These are phyloP conservation scores for Helobdella robusta DNA, from an alignment of 2,888 invertebrate genomes.

Conservation along the genomic window DNA sequence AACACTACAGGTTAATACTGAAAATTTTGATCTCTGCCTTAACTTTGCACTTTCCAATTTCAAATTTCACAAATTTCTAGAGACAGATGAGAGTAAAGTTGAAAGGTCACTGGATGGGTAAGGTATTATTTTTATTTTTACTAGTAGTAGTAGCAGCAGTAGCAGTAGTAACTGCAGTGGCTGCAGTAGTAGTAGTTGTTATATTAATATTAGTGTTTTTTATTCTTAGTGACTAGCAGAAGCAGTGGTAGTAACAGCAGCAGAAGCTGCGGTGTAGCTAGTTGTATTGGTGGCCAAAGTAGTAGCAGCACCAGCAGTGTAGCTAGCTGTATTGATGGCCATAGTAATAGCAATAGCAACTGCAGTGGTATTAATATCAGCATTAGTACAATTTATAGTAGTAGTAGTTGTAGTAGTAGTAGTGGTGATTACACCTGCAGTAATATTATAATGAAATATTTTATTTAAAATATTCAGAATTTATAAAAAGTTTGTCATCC, in stretches of 20 bases:
- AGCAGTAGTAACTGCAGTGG: constrained; percentile 4
- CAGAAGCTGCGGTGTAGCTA: background rate
- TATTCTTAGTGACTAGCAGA: no score
- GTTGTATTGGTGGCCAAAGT: constrained; percentile 5
- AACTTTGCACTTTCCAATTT: no score
- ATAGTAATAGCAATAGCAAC: constrained; percentile 1
- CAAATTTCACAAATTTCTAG: no score
- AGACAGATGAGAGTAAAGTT: no score
- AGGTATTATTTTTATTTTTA: constrained; percentile 12
- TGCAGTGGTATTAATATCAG: constrained; percentile 4
- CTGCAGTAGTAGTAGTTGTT: constrained; percentile 7
- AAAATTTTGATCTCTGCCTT: no score
- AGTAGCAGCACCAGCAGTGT: constrained; percentile 6
- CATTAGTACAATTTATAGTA: constrained; percentile 7
- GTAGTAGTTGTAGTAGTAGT: constrained; percentile 14
- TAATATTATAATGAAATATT: no score
- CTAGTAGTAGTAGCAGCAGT: constrained; percentile 12
- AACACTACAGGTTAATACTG: no score
- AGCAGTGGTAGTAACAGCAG: constrained; percentile 9
- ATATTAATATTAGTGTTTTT: constrained; percentile 11
- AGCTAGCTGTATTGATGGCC: background rate
- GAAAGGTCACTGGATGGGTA: no score
- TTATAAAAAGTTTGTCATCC: no score
- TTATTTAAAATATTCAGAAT: no score
- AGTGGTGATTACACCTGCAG: background rate